phyloP scores from a whole-genome alignment of 2,113 vertebrate species.

The Ophiodon elongatus region DNA sequence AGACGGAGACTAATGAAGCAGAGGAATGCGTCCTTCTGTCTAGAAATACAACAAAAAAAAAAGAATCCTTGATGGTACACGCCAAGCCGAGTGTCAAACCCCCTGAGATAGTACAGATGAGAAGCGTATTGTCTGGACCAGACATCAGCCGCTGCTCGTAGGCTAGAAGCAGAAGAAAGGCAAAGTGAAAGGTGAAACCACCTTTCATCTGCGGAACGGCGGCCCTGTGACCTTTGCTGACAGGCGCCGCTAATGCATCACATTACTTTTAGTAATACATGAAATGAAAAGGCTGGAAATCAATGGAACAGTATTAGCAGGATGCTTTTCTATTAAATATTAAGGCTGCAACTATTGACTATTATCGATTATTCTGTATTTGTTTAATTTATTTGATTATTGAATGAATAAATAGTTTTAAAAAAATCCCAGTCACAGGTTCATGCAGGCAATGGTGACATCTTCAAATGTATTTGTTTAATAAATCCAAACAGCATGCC shows the following conservation, averaged over 20 bases:
- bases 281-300: not conserved
- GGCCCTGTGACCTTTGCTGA: slow-evolving; percentile 43
- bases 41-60: not conserved
- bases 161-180: slow-evolving; percentile 22
- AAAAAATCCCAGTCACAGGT: not conserved
- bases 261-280: slow-evolving; percentile 1
- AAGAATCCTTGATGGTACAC: slow-evolving; percentile 24
- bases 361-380: not conserved
- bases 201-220: slow-evolving; percentile 42
- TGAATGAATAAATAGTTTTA: not conserved
- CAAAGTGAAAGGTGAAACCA: slow-evolving; percentile 49
- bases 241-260: slow-evolving; percentile 29
- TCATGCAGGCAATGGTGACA: not conserved
- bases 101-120: too few species aligned
- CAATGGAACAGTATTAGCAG: not conserved
- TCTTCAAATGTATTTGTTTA: not conserved
- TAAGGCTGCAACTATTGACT: not conserved
- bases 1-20: slow-evolving; percentile 14
- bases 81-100: not conserved
- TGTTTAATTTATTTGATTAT: not conserved
- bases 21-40: slow-evolving; percentile 46
- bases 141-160: not conserved
- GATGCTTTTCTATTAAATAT: not conserved
- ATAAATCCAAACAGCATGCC: not conserved
- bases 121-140: slow-evolving; percentile 44